Conservation (phyloP, 1,140 invertebrate species). For the Mercenaria mercenaria region DNA sequence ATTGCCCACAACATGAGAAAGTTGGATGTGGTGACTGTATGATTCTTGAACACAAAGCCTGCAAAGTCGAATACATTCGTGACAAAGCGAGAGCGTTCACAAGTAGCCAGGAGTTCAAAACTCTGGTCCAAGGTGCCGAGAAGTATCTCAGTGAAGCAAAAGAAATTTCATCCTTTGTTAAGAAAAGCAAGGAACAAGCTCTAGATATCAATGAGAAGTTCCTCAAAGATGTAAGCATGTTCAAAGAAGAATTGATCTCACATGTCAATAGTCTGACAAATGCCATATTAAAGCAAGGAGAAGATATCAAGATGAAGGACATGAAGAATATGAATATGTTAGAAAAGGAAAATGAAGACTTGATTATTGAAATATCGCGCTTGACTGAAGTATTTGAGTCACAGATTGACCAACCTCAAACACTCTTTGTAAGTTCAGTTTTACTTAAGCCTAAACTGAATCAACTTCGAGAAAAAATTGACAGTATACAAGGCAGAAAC, state of each 20-base stretch:
- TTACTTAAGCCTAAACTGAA: background rate
- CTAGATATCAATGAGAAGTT: background rate
- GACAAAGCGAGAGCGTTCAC: background rate
- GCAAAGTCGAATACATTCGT: slow-evolving; percentile 2
- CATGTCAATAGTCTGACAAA: background rate
- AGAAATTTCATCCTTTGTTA: background rate
- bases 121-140: background rate
- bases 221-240: background rate
- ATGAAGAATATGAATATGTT: background rate
- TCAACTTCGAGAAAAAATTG: background rate
- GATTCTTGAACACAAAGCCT: background rate
- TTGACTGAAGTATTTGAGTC: background rate
- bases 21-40: slow-evolving; percentile 13
- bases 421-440: background rate
- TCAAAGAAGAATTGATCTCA: background rate
- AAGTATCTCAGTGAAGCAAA: background rate
- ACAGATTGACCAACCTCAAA: background rate
- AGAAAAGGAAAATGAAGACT: background rate
- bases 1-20: background rate
- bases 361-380: too few species aligned
- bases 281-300: background rate
- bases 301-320: background rate
- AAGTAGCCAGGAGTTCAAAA: background rate
- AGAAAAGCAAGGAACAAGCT: background rate
- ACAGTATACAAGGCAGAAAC: background rate